Evolutionary conservation across 1,140 invertebrate genomes (phyloP).

Genomic region (Eriosoma lanigerum): DNA sequence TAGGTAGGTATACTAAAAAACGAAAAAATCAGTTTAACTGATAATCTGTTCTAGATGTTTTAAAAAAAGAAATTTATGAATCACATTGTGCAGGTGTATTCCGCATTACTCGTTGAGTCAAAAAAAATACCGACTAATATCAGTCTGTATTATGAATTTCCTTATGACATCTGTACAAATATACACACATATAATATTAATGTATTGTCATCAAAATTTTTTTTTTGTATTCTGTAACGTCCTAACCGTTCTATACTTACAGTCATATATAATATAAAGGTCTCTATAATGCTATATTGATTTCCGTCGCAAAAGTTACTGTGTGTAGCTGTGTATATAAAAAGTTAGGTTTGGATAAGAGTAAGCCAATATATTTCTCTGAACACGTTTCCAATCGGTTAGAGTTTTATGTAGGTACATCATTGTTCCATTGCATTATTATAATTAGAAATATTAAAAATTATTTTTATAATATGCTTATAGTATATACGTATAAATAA

Average conservation of each 20-base stretch:
- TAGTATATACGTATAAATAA: too few relatives aligned
- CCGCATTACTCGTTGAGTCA: neutral
- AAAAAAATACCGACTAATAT: neutral
- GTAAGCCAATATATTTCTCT: neutral
- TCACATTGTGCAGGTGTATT: too few relatives aligned
- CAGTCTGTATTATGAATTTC: neutral
- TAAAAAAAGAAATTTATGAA: neutral
- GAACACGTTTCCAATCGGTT: constrained; percentile 20
- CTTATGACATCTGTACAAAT: neutral
- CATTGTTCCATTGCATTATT: too few relatives aligned
- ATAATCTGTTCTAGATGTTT: neutral
- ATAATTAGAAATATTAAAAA: too few relatives aligned
- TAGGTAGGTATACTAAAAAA: neutral
- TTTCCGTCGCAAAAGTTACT: neutral
- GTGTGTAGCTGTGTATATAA: neutral
- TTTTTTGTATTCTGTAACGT: neutral
- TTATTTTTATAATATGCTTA: too few relatives aligned
- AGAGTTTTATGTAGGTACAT: neutral
- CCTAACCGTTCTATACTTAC: too few relatives aligned
- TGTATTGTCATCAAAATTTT: too few relatives aligned
- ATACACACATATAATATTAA: too few relatives aligned
- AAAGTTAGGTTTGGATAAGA: too few relatives aligned
- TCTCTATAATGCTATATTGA: constrained; percentile 5
- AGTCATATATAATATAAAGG: too few relatives aligned
- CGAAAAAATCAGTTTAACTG: neutral